Conservation (phyloP, 2,797 vertebrate genomes). For the Saxicola maurus region DNA sequence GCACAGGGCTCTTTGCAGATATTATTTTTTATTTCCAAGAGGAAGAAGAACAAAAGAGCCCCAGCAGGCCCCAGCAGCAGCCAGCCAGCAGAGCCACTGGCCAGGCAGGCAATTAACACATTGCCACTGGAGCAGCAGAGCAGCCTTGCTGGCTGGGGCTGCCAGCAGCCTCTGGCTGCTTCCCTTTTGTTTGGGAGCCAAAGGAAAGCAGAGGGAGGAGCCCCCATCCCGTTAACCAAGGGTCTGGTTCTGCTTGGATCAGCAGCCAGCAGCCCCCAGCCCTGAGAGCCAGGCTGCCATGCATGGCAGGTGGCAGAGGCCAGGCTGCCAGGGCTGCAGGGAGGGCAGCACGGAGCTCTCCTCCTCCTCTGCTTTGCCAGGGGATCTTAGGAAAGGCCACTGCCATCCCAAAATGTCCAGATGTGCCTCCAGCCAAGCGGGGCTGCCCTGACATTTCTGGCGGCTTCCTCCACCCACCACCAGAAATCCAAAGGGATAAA, state of each 20-base stretch:
- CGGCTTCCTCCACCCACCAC: not conserved
- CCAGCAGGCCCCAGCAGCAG: not conserved
- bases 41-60: not conserved
- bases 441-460: not conserved
- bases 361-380: not conserved
- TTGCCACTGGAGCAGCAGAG: not conserved
- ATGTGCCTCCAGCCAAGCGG: not conserved
- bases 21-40: not conserved
- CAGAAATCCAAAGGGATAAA: not conserved
- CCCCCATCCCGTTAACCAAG: fast-evolving
- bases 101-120: conserved; percentile 6
- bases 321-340: not conserved
- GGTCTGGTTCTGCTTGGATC: not conserved
- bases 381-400: not conserved
- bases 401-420: not conserved
- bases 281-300: fast-evolving
- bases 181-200: not conserved
- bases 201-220: not conserved
- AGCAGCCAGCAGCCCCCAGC: not conserved
- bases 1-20: not conserved
- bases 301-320: not conserved
- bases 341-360: not conserved
- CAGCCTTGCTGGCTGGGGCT: not conserved
- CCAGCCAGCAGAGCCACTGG: not conserved
- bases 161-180: not conserved